Evolutionary conservation across 1,140 invertebrate genomes (phyloP).

Genomic region (Zaprionus africanus): DNA sequence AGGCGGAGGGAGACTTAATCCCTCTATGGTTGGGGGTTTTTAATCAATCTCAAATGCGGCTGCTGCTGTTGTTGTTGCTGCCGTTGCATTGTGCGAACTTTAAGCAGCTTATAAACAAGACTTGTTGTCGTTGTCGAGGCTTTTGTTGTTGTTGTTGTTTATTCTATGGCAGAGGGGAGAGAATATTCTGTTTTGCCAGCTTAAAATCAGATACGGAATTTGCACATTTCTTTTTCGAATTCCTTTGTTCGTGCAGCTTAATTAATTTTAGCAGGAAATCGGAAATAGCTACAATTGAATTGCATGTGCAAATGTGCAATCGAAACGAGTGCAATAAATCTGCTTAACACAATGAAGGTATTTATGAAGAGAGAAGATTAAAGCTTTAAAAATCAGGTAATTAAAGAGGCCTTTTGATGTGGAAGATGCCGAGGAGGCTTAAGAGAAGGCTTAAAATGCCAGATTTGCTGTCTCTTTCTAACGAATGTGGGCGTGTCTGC

Average conservation of each 20-base stretch:
- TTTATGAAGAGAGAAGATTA: background rate
- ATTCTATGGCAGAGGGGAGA: background rate
- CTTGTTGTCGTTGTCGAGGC: constrained; percentile 11
- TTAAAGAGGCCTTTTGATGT: background rate
- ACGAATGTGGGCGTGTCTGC: too few species aligned
- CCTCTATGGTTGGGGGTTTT: constrained; percentile 28
- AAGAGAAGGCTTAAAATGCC: too few species aligned
- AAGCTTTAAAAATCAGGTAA: background rate
- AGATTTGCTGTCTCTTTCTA: background rate
- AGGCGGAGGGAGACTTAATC: constrained; percentile 8
- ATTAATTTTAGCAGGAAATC: constrained; percentile 15
- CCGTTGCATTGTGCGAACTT: constrained; percentile 30
- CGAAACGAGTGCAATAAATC: background rate
- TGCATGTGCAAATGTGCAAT: constrained; percentile 9
- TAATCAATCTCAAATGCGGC: constrained; percentile 33
- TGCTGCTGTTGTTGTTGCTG: background rate
- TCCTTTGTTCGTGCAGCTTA: constrained; percentile 16
- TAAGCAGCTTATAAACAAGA: constrained; percentile 44
- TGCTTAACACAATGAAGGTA: constrained; percentile 8
- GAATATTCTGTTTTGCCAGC: constrained; percentile 10
- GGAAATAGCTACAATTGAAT: constrained; percentile 20
- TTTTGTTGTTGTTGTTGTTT: constrained; percentile 14
- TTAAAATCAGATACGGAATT: constrained; percentile 9
- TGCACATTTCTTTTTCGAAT: constrained; percentile 1
- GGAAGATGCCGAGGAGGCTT: background rate